Percentiles rank a stretch among this genome's conserved stretches.
Evolutionary conservation across 2,113 vertebrate genomes (phyloP).

Genomic region (Peromyscus leucopus): DNA sequence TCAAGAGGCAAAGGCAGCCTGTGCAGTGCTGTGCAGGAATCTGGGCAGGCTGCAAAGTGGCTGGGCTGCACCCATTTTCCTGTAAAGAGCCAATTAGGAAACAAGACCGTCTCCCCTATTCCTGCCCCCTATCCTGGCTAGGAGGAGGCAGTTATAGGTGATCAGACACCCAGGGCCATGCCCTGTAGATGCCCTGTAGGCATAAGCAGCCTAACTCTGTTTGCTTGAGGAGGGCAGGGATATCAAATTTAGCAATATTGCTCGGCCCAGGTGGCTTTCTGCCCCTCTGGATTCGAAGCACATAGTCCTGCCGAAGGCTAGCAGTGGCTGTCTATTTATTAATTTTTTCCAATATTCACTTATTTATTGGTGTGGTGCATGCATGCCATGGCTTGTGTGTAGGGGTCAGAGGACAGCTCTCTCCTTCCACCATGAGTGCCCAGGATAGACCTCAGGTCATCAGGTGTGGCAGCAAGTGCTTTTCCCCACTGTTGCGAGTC

Average conservation of each 20-base stretch:
- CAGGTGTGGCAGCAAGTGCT: background rate
- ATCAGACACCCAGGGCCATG: background rate
- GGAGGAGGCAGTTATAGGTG: background rate
- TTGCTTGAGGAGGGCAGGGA: background rate
- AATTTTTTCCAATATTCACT: background rate
- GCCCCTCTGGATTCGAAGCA: background rate
- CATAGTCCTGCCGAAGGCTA: no score
- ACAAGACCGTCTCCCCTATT: background rate
- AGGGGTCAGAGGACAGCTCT: background rate
- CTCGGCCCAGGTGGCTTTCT: background rate
- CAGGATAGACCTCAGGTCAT: background rate
- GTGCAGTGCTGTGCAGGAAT: background rate
- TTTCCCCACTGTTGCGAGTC: background rate
- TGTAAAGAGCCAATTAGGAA: slow-evolving; percentile 8
- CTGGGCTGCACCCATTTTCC: background rate
- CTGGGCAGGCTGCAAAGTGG: background rate
- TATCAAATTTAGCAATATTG: background rate
- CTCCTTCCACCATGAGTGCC: background rate
- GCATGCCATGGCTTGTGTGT: background rate
- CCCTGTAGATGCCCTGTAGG: background rate
- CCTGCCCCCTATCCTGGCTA: background rate
- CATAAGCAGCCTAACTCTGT: background rate
- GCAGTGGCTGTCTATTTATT: background rate
- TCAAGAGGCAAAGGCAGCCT: background rate
- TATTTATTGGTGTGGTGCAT: background rate